These are phyloP conservation scores for Ichneumoninae sp. DNA, from an alignment of 2,888 invertebrate genomes.

Conservation along the genomic window DNA sequence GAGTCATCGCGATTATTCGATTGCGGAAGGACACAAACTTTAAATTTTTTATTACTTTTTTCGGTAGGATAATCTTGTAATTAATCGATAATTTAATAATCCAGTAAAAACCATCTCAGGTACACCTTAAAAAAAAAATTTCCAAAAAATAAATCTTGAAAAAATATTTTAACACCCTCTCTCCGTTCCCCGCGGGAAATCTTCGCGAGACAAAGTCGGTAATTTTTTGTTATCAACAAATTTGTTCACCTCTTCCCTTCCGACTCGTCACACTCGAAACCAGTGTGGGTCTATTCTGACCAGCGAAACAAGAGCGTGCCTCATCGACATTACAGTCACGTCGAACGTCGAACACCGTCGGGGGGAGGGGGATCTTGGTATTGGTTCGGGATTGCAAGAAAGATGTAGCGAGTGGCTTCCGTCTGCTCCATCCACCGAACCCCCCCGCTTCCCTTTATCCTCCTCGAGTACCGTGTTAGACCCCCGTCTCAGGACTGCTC, in stretches of 20 bases:
- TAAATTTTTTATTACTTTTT: too few relatives aligned
- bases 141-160: neutral
- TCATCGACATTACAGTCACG: slow-evolving; percentile 57
- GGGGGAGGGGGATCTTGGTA: slow-evolving; percentile 26
- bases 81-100: too few relatives aligned
- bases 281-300: neutral
- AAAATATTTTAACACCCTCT: neutral
- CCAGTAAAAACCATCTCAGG: neutral
- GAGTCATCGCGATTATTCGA: too few relatives aligned
- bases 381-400: slow-evolving; percentile 64
- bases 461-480: neutral
- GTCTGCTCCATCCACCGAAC: neutral
- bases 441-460: neutral
- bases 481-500: neutral
- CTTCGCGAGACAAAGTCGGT: neutral
- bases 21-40: too few relatives aligned
- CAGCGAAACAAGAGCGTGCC: slow-evolving; percentile 2
- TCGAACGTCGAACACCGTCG: slow-evolving; percentile 42
- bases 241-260: neutral
- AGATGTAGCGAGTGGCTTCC: slow-evolving; percentile 21
- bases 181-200: neutral
- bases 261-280: neutral
- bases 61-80: too few relatives aligned
- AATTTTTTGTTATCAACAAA: neutral
- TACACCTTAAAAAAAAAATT: neutral